Evolutionary conservation across 2,113 vertebrate species (phyloP), one percentile per base, ranked within the genome.

Genomic region (Mus pahari): DNA sequence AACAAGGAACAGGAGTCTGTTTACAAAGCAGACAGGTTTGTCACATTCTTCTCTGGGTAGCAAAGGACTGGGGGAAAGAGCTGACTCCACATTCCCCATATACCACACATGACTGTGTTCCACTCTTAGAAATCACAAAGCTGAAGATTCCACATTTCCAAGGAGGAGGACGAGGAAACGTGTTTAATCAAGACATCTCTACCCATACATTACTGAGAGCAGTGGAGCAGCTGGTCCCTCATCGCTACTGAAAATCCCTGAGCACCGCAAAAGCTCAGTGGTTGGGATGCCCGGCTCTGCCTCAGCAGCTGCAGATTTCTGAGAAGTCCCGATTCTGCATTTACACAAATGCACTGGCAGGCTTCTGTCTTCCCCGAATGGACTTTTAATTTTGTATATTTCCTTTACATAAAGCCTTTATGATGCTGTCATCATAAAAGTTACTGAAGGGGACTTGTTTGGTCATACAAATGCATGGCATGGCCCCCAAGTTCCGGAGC

Each of bases 301-400:
- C 33, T 19, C 86, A 84, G 90, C 75, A 95, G 91, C 90, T 87
- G 96, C 74, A 74, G 50, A 74, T 81, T 70, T 39, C 31, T 77
- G 78, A 84, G 92, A 97, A 89, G 89, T 14, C 77, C 68, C 93
- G 71, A 95, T 64, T 77, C 53, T 96, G 60, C 36, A 89, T 68
- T 93, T 94, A 96, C 71, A 97, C 94, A 96, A 90, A 91, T 42
- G 90, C 83, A 42, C 20, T 60, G 16, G 58, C 79, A 91, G 70
- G 62, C 91, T 97, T 94, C 87, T 88, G 33, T 96, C 97, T 95
- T 90, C 94, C 93, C 75, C 93, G 93, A 97, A 91, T 50, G 62
- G 81, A 96, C 84, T 94, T 97, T 89, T 79, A 93, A 90, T 96
- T 96, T 78, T 93, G 95, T 42, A 7, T 11, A 81, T 94, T 94